Evolutionary conservation across 2,888 invertebrate species (phyloP), one percentile per base, ranked within the genome.

Genomic region (Scotopteryx bipunctaria): DNA sequence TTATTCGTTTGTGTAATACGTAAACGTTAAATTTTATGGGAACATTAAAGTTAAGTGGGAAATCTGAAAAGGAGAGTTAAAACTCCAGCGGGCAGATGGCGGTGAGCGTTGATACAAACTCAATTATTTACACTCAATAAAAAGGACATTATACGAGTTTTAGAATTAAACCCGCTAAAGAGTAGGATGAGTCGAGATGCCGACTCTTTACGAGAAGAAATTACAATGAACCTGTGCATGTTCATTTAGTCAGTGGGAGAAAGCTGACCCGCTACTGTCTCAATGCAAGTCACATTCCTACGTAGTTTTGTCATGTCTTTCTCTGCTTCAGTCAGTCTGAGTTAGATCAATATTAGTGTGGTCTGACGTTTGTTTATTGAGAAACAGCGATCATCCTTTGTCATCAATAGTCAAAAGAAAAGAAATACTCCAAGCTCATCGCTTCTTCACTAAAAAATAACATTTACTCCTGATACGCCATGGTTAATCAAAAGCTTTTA

Each of bases 61-160:
- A 88, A 87, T 88, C 86, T 83, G 82, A 86, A 86, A 79, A 87
- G 81, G 83, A 86, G 84, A 85, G 81, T 82, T 87, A 83, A 83
- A 79, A 78, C 66, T 75, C 76, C 70, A 63, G 73, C 74, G 70
- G 77, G 76, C 86, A 86, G 86, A 86, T 87, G 88, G 78, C 82
- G 83, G 83, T 74, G 74, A 71, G 74, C 82, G 75, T 77, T 84
- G 84, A 83, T 87, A 83, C 86, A 84, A 86, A 84, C 87, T 86
- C 87, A 87, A 89, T 89, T 89, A 89, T 89, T 89, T 89, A 89
- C 89, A 89, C 89, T 87, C 87, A 82, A 89, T 89, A 88, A 89
- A 89, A 88, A 86, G 83, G 83, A 85, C 86, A 74, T 86, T 88
- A 89, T 85, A 86, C 75, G 83, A 82, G 83, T 79, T 81, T 85